phyloP scores from a whole-genome alignment of 2,888 invertebrate genomes.

The Phyllotreta cruciferae region DNA sequence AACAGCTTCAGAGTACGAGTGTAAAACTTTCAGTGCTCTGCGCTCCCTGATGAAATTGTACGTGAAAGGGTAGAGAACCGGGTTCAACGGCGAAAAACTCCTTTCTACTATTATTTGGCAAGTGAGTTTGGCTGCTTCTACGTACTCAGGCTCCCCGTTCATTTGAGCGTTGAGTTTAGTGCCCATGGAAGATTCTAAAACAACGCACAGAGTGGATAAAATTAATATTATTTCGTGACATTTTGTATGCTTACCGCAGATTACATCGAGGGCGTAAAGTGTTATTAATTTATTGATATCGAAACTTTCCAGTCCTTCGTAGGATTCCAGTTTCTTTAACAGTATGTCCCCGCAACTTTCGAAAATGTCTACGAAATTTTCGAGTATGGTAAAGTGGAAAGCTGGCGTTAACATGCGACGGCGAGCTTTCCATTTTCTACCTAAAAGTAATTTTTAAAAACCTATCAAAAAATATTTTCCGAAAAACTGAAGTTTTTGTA shows the following conservation, averaged over 20 bases:
- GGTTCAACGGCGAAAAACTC: slow-evolving; percentile 58
- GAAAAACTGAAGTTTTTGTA: too few relatives aligned
- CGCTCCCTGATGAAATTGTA: slow-evolving; percentile 64
- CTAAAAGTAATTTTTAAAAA: slow-evolving; percentile 28
- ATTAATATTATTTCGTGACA: neutral
- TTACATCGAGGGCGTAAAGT: slow-evolving; percentile 68
- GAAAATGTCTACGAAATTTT: slow-evolving; percentile 75
- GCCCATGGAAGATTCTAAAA: slow-evolving; percentile 85
- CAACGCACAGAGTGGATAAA: neutral
- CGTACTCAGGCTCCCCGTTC: slow-evolving; percentile 73
- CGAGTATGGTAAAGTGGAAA: slow-evolving; percentile 79
- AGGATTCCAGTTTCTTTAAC: slow-evolving; percentile 62
- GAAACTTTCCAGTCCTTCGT: slow-evolving; percentile 59
- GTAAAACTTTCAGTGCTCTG: slow-evolving; percentile 45
- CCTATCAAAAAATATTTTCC: neutral
- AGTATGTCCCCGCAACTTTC: slow-evolving; percentile 69
- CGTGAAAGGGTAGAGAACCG: slow-evolving; percentile 63
- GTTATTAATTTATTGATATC: slow-evolving; percentile 70
- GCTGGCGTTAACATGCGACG: slow-evolving; percentile 78
- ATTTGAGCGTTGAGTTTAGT: slow-evolving; percentile 74
- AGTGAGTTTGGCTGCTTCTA: slow-evolving; percentile 70
- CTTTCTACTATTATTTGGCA: slow-evolving; percentile 48
- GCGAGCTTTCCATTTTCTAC: slow-evolving; percentile 69
- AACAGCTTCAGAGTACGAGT: slow-evolving; percentile 29
- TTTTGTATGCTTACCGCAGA: slow-evolving; percentile 62